phyloP scores from a whole-genome alignment of 2,888 invertebrate genomes.

The Exocentrus adspersus region DNA sequence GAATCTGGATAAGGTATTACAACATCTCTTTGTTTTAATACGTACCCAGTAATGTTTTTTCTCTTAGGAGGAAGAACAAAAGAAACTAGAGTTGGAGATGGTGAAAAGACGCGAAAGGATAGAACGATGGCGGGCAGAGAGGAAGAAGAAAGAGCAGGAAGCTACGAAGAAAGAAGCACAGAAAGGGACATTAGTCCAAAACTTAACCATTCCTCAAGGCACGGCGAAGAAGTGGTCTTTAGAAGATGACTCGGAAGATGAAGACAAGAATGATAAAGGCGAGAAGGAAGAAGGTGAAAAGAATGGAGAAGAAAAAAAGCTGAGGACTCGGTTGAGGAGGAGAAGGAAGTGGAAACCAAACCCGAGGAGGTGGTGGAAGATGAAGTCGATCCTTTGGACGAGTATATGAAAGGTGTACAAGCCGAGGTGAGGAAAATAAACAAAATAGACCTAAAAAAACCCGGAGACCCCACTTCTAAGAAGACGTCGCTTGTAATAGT shows the following conservation, averaged over 20 bases:
- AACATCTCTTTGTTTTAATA: slow-evolving; percentile 22
- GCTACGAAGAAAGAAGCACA: slow-evolving; percentile 80
- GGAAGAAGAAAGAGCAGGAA: slow-evolving; percentile 88
- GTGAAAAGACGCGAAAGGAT: slow-evolving; percentile 94
- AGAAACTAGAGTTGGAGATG: slow-evolving; percentile 92
- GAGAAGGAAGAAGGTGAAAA: slow-evolving; percentile 50
- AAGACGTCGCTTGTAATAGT: slow-evolving; percentile 77
- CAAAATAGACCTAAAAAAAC: slow-evolving; percentile 72
- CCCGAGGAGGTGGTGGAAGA: slow-evolving; percentile 68
- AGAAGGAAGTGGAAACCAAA: slow-evolving; percentile 51
- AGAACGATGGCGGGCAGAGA: slow-evolving; percentile 94
- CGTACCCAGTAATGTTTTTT: neutral
- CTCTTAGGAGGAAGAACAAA: slow-evolving; percentile 86
- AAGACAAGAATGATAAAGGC: slow-evolving; percentile 66
- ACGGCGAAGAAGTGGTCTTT: slow-evolving; percentile 90
- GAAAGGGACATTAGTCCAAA: slow-evolving; percentile 68
- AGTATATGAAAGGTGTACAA: slow-evolving; percentile 93
- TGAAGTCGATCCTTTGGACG: slow-evolving; percentile 96
- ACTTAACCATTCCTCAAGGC: slow-evolving; percentile 60
- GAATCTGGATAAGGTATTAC: slow-evolving; percentile 76
- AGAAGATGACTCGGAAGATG: slow-evolving; percentile 96
- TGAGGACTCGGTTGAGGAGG: slow-evolving; percentile 64
- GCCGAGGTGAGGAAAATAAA: slow-evolving; percentile 86
- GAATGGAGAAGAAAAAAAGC: slow-evolving; percentile 51
- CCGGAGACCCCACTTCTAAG: slow-evolving; percentile 58